Evolutionary conservation across 30 jellyfish, hydroid and myxozoan genomes (phyloP).

Genomic region (Pseudorhiza aurosa): DNA sequence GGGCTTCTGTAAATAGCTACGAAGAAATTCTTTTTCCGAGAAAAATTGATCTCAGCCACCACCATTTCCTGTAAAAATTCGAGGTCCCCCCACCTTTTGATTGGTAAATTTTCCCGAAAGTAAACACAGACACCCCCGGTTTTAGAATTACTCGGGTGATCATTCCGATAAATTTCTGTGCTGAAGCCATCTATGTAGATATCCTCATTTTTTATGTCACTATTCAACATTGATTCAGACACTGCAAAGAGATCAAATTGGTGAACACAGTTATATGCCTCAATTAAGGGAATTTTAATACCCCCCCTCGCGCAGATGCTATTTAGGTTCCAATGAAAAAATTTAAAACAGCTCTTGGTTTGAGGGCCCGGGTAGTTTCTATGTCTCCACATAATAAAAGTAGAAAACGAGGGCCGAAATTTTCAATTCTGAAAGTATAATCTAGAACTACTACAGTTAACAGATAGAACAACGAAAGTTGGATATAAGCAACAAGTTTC

Average conservation of each 20-base stretch:
- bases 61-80: slow-evolving; percentile 28
- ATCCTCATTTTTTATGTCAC: neutral
- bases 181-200: slow-evolving; percentile 12
- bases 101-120: slow-evolving; percentile 42
- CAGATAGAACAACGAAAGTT: slow-evolving; percentile 17
- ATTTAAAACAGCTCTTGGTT: no score
- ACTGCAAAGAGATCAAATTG: neutral
- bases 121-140: slow-evolving; percentile 41
- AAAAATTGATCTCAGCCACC: slow-evolving; percentile 7
- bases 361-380: no score
- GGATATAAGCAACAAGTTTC: slow-evolving; percentile 16
- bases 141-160: slow-evolving; percentile 46
- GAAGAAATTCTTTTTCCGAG: slow-evolving; percentile 9
- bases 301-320: slow-evolving; percentile 28
- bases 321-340: slow-evolving; percentile 18
- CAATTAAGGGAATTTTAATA: slow-evolving; percentile 10
- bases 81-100: slow-evolving; percentile 16
- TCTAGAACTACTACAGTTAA: slow-evolving; percentile 13
- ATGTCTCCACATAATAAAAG: slow-evolving; percentile 17
- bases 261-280: slow-evolving; percentile 14
- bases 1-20: slow-evolving; percentile 12
- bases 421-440: slow-evolving; percentile 1
- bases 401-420: slow-evolving; percentile 17
- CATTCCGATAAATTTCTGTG: slow-evolving; percentile 11
- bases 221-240: neutral